These are phyloP conservation scores for Linyphia triangularis DNA, from an alignment of 2,888 invertebrate species.

Conservation along the genomic window DNA sequence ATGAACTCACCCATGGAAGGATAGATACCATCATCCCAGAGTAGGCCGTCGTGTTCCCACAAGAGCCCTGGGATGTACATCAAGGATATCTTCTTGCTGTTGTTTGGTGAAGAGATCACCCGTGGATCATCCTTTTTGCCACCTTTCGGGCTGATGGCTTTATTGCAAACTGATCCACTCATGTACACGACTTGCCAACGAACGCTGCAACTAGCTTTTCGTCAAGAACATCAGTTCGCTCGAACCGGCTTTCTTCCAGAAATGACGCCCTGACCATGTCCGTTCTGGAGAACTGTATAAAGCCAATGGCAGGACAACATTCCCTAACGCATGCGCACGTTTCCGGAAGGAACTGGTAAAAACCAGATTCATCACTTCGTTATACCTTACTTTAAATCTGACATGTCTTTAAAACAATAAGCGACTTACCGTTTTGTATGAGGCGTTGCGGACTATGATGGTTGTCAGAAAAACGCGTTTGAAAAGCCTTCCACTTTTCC, in stretches of 20 bases:
- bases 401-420: too few species aligned
- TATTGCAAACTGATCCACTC: slow-evolving; percentile 56
- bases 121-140: not conserved
- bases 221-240: not conserved
- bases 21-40: slow-evolving; percentile 38
- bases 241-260: not conserved
- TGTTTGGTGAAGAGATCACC: not conserved
- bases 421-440: too few species aligned
- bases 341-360: too few species aligned
- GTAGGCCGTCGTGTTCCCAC: slow-evolving; percentile 42
- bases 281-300: not conserved
- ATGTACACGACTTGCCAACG: slow-evolving; percentile 28
- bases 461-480: too few species aligned
- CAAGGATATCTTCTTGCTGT: slow-evolving; percentile 49
- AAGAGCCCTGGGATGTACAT: slow-evolving; percentile 52
- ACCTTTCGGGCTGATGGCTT: slow-evolving; percentile 27
- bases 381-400: too few species aligned
- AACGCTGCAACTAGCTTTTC: not conserved
- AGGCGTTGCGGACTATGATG: too few species aligned
- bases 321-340: not conserved
- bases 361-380: too few species aligned
- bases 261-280: not conserved
- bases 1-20: slow-evolving; percentile 45
- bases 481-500: too few species aligned
- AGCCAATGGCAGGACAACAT: not conserved